Percentiles rank a stretch among this genome's conserved stretches.
phyloP scores from a whole-genome alignment of 2,797 vertebrate genomes.

The Hyperoplus immaculatus region DNA sequence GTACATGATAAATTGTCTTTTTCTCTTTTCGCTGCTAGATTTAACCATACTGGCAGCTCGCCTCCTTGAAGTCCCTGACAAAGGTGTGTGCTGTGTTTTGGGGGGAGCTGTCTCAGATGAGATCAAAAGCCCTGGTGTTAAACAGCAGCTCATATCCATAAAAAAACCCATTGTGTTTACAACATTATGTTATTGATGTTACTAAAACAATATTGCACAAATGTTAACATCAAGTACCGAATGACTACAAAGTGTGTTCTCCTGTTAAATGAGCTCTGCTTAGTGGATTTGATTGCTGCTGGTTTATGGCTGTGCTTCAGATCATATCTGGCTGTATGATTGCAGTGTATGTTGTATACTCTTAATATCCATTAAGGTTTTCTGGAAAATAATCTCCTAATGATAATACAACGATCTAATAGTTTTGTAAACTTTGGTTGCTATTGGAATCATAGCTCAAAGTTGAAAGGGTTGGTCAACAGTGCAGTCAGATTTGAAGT shows the following conservation, averaged over 20 bases:
- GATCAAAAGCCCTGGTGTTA: conserved; percentile 42
- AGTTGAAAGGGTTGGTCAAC: conserved; percentile 25
- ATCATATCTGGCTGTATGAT: conserved; percentile 16
- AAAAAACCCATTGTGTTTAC: conserved; percentile 9
- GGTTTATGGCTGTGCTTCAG: conserved; percentile 6
- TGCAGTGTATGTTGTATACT: conserved; percentile 4
- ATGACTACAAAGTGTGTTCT: conserved; percentile 16
- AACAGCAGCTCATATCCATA: conserved; percentile 8
- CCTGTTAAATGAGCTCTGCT: conserved; percentile 9
- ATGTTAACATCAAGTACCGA: conserved; percentile 30
- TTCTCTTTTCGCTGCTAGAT: not conserved
- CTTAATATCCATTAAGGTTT: conserved; percentile 3
- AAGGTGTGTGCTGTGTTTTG: conserved; percentile 40
- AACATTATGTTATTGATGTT: conserved; percentile 24
- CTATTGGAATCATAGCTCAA: not conserved
- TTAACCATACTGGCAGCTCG: conserved; percentile 15
- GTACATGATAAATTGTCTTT: not conserved
- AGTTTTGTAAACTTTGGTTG: not conserved
- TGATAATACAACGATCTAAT: conserved; percentile 1
- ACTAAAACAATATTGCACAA: conserved; percentile 23
- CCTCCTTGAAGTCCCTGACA: conserved; percentile 46
- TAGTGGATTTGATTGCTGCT: conserved; percentile 10
- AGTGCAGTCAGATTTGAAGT: not conserved
- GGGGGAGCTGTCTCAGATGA: conserved; percentile 49
- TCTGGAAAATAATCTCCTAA: conserved; percentile 3